A percentile compares a stretch with the other conserved stretches of the same genome.
Evolutionary conservation across 1,140 invertebrate genomes (phyloP).

Genomic region (Drosophila watanabei): DNA sequence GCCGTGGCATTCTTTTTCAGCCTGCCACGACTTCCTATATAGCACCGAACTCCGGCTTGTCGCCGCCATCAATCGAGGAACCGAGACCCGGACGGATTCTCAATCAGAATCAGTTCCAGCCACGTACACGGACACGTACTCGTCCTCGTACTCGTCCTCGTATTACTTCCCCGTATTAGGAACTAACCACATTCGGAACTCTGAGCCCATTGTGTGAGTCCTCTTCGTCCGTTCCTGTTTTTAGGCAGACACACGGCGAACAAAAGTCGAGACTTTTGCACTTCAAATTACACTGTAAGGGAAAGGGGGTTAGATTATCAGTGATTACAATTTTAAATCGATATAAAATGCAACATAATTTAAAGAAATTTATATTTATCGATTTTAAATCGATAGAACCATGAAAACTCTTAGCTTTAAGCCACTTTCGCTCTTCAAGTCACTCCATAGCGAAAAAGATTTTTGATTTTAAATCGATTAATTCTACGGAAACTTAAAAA

Average conservation of each 20-base stretch:
- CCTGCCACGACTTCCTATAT: constrained; percentile 17
- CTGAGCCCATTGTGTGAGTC: constrained; percentile 14
- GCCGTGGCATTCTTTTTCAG: constrained; percentile 18
- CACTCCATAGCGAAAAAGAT: too few relatives aligned
- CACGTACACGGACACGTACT: constrained; percentile 25
- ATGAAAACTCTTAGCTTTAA: too few relatives aligned
- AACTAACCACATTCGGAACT: constrained; percentile 40
- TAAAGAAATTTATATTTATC: too few relatives aligned
- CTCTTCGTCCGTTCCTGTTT: background rate
- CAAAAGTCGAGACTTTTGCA: background rate
- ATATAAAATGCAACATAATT: background rate
- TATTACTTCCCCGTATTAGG: constrained; percentile 5
- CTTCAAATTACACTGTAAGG: background rate
- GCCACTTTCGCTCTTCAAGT: too few relatives aligned
- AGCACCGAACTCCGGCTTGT: constrained; percentile 14
- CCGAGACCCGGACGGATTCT: constrained; percentile 40
- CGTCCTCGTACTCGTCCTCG: background rate
- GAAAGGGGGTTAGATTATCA: background rate
- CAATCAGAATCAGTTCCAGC: constrained; percentile 52
- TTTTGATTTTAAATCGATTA: background rate
- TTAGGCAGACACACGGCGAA: background rate
- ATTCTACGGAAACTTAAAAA: background rate
- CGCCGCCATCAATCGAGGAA: constrained; percentile 34
- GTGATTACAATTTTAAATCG: background rate
- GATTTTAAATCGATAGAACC: too few relatives aligned